A percentile compares a stretch with the other conserved stretches of the same genome.
Evolutionary conservation across 2,113 vertebrate genomes (phyloP).

Genomic region (Datnioides undecimradiatus): DNA sequence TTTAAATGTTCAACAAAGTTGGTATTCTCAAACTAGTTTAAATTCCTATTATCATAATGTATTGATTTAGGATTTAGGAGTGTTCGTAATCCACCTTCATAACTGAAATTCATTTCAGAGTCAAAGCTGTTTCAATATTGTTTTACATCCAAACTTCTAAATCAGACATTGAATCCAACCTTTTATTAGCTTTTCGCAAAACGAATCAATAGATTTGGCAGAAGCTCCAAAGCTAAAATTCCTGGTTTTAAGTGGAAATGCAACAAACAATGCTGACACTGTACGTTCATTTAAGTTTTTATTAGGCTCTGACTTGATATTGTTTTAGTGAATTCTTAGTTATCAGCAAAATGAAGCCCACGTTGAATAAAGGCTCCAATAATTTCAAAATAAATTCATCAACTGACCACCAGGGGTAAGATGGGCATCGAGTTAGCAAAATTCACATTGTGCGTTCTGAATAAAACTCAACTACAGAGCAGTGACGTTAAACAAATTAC

Average conservation of each 20-base stretch:
- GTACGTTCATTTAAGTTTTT: neutral
- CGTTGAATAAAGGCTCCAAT: neutral
- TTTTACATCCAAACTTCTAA: neutral
- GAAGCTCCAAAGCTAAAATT: neutral
- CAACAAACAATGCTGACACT: neutral
- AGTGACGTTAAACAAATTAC: constrained; percentile 1
- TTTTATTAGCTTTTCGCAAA: neutral
- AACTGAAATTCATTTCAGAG: neutral
- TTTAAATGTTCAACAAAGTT: neutral
- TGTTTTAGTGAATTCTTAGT: neutral
- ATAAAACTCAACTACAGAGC: neutral
- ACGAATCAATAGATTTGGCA: neutral
- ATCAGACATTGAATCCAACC: neutral
- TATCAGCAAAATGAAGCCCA: neutral
- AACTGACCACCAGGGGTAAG: constrained; percentile 66
- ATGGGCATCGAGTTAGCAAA: neutral
- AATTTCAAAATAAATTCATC: constrained; percentile 13
- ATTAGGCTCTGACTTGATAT: neutral
- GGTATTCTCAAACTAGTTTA: neutral
- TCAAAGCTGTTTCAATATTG: neutral
- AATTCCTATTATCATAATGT: neutral
- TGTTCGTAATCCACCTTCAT: neutral
- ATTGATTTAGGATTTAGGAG: neutral
- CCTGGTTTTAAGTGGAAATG: neutral
- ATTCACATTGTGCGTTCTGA: neutral